Conservation (phyloP, 2,888 invertebrate species). For the Megalurothrips usitatus region DNA sequence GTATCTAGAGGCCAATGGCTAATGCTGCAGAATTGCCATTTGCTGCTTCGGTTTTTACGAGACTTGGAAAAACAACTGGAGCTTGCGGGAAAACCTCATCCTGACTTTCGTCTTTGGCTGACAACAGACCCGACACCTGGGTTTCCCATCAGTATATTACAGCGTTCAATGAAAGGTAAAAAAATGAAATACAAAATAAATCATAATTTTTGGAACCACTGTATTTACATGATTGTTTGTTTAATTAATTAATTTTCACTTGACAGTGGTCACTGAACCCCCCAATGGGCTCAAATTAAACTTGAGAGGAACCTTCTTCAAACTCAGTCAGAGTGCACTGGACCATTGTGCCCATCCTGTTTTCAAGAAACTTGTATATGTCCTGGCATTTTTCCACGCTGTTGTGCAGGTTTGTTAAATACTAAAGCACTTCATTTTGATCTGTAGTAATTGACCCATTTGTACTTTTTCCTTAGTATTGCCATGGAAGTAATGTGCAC, state of each 20-base stretch:
- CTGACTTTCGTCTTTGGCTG: constrained; percentile 87
- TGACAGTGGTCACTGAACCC: constrained; percentile 83
- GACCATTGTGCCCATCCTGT: constrained; percentile 68
- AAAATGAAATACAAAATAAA: background rate
- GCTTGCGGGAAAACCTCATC: constrained; percentile 73
- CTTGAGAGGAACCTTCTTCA: constrained; percentile 81
- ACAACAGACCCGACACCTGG: constrained; percentile 83
- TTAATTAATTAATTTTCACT: constrained; percentile 33
- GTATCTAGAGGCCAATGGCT: constrained; percentile 80
- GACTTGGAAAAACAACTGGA: constrained; percentile 80
- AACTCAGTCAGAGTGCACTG: constrained; percentile 69
- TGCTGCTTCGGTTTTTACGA: constrained; percentile 72
- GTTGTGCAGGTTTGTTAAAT: constrained; percentile 67
- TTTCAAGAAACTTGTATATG: constrained; percentile 79
- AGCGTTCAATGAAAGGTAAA: constrained; percentile 73
- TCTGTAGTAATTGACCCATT: constrained; percentile 5
- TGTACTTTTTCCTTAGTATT: background rate
- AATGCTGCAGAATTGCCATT: constrained; percentile 88
- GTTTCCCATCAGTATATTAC: constrained; percentile 83
- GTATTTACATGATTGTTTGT: constrained; percentile 23
- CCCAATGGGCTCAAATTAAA: constrained; percentile 88
- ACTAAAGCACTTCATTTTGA: background rate
- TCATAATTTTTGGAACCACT: too few species aligned
- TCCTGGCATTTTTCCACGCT: constrained; percentile 88
- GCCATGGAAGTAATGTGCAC: constrained; percentile 25